These are phyloP conservation scores for Ahaetulla prasina DNA, from an alignment of 2,113 vertebrate species.

Conservation along the genomic window DNA sequence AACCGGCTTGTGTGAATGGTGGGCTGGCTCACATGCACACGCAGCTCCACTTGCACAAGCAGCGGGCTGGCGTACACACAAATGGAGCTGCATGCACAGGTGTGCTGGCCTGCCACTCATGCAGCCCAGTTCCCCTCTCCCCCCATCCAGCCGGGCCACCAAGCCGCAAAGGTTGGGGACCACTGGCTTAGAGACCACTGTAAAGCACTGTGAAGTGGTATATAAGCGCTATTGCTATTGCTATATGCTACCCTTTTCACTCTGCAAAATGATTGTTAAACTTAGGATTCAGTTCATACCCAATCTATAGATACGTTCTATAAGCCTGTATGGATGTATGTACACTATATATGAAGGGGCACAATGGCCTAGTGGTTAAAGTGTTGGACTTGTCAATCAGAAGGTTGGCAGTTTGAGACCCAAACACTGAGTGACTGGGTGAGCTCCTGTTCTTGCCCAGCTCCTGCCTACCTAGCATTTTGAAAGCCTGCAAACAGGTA, in stretches of 20 bases:
- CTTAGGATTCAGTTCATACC: not conserved
- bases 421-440: too few species aligned
- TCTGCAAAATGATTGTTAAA: not conserved
- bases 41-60: not conserved
- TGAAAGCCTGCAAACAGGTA: too few species aligned
- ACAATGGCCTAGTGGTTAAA: not conserved
- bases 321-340: not conserved
- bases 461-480: too few species aligned
- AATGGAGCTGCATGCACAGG: not conserved
- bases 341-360: not conserved
- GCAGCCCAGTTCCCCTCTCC: too few species aligned
- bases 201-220: not conserved
- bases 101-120: accelerated
- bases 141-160: not conserved
- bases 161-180: not conserved
- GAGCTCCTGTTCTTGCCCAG: too few species aligned
- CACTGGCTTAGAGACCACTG: not conserved
- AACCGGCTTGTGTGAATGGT: not conserved
- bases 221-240: not conserved
- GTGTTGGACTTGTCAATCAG: not conserved
- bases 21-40: not conserved
- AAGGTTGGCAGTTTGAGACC: too few species aligned
- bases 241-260: not conserved
- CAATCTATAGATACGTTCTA: not conserved
- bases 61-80: not conserved